Base-by-base conservation (phyloP, 2,888 invertebrate species). In the Chorisops tibialis region DNA sequence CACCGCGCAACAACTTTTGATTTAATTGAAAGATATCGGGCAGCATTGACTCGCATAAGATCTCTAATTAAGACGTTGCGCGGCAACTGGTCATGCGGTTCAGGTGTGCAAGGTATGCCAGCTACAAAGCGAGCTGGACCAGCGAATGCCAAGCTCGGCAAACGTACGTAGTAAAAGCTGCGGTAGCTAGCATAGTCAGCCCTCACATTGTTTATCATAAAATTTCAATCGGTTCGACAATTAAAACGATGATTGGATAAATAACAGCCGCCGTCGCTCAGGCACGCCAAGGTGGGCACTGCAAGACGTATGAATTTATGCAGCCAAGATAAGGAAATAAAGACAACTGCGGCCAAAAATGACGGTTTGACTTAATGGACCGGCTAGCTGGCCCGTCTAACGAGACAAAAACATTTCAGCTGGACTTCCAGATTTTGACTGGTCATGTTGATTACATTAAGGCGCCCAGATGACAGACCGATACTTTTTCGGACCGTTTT, bases 21-120 rank as follows among this genome's bases (percentile, higher is more conserved):
- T 56, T 56, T 56, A 56, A 56, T 56, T 56, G 56, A 56, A 56
- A 56, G 56, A 56, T 56, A 56, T 39, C 45, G 56, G 9, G 30
- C 16, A 30, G 43, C 39, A 19, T 11, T 16, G 21, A n/a, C 22
- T 7, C 56, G 24, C 30, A 19, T 24, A 16, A 24, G 56, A 56
- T 56, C 56, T 24, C 43, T 56, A 56, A 56, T 56, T 56, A 56
- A 56, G 56, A 56, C 45, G 43, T 56, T 38, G 43, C 30, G 2
- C 39, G 56, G 19, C 16, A 12, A 30, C 30, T 24, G 43, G 24
- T 3, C 30, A 16, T 18, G 35, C 56, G 6, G 19, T 14, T 30
- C 45, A 43, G 30, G 56, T 56, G 56, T 56, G 16, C 45, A 24
- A 14, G 43, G 22, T 56, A 45, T n/a, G 54, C 30, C n/a, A n/a